Evolutionary conservation across 1,140 invertebrate species (phyloP), one percentile per base, ranked within the genome.

Genomic region (Rhagoletis zephyria): DNA sequence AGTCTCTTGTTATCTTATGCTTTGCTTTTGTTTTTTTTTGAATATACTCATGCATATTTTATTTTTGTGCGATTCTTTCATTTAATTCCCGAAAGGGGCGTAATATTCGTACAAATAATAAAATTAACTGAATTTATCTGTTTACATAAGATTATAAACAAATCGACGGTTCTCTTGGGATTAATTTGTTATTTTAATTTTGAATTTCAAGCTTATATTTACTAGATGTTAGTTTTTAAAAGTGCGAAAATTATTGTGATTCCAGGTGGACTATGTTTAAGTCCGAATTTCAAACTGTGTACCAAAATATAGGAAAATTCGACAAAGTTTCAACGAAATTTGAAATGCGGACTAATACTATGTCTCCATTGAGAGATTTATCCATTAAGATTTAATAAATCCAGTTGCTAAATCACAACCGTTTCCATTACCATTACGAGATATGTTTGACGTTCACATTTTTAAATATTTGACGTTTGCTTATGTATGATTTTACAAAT

Each of bases 111-210:
- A 19, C 74, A 81, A 81, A 59, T 81, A 56, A 81, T 19, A 30
- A 42, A 81, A 81, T 14, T n/a, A 81, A 81, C 48, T 59, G 45
- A 81, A 81, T 56, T 81, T 81, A 30, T 12, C 16, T 81, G n/a
- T 81, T 81, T 81, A 81, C 16, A 81, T 59, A 81, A 81, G 48
- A 81, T 81, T 81, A 81, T 81, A 81, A 81, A 81, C 74, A 51
- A 81, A 81, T 10, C 48, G 45, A 12, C 45, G 42, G 45, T 81
- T 56, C 45, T 81, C 48, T 9, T n/a, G 5, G 48, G 9, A 19
- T 81, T 51, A 6, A 30, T 67, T 67, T 19, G 0, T 19, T 14
- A 14, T 16, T n/a, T 7, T 12, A 16, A 6, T 16, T 81, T 81
- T 81, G 6, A 19, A 59, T 81, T 19, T 51, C 48, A 81, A 81